Percentiles rank a stretch among this genome's conserved stretches.
Evolutionary conservation across 2,888 invertebrate species (phyloP).

Genomic region (Ornithoptera alexandrae): DNA sequence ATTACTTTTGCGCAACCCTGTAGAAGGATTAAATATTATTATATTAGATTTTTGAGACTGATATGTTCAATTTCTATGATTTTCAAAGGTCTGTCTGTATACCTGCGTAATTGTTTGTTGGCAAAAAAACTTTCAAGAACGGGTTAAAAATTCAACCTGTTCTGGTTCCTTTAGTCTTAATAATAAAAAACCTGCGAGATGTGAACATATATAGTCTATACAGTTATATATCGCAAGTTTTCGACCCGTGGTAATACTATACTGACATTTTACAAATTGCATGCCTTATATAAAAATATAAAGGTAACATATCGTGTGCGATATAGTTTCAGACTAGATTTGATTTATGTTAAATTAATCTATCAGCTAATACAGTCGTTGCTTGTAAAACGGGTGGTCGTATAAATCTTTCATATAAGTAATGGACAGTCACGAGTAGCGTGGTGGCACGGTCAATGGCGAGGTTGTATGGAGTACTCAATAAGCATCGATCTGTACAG

Average conservation of each 20-base stretch:
- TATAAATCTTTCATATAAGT: constrained; percentile 21
- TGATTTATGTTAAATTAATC: constrained; percentile 1
- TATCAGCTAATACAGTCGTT: neutral
- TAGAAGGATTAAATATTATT: no score
- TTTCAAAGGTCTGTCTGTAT: no score
- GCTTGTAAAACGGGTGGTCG: constrained; percentile 2
- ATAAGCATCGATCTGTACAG: neutral
- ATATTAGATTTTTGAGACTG: no score
- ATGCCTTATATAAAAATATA: neutral
- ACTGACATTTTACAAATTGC: neutral
- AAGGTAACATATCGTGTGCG: neutral
- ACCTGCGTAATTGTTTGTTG: no score
- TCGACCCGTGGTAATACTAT: no score
- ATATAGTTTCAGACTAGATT: neutral
- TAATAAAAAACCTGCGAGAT: neutral
- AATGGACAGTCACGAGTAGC: constrained; percentile 4
- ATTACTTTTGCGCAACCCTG: no score
- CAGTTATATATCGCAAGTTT: neutral
- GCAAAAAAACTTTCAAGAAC: no score
- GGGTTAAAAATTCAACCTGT: no score
- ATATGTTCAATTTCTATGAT: no score
- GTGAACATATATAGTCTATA: neutral
- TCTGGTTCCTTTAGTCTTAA: no score
- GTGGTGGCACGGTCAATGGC: constrained; percentile 20
- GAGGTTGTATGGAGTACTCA: constrained; percentile 6